Evolutionary conservation across 2,888 invertebrate genomes (phyloP).

Genomic region (Dryadula phaetusa): DNA sequence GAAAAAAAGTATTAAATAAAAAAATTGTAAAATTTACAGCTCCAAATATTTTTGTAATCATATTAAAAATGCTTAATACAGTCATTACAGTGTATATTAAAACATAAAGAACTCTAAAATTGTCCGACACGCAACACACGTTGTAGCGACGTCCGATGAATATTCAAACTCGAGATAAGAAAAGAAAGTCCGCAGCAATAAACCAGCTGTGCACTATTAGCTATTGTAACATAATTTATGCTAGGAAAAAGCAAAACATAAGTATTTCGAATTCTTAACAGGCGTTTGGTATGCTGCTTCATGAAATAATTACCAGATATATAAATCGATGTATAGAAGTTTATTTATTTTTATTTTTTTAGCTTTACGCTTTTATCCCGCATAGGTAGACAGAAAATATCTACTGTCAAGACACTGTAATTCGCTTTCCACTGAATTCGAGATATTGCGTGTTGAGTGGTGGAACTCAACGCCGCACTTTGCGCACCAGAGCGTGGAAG

Average conservation of each 20-base stretch:
- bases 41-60: neutral
- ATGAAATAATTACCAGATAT: neutral
- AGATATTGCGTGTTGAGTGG: no score
- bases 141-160: conserved; percentile 40
- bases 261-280: conserved; percentile 14
- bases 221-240: conserved; percentile 33
- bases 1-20: no score
- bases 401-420: no score
- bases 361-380: no score
- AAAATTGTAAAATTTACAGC: no score
- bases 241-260: conserved; percentile 18
- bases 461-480: no score
- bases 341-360: no score
- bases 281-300: neutral
- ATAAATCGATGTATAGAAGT: neutral
- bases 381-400: no score
- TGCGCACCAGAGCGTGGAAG: no score
- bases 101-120: conserved; percentile 23
- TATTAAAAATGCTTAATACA: neutral
- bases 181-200: conserved; percentile 47
- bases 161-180: conserved; percentile 48
- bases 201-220: conserved; percentile 38
- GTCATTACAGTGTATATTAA: neutral
- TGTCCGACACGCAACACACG: conserved; percentile 30
- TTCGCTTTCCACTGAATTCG: no score